Evolutionary conservation across 35 echinoderm and acorn worm species (phyloP).

Genomic region (Heliocidaris erythrogramma): DNA sequence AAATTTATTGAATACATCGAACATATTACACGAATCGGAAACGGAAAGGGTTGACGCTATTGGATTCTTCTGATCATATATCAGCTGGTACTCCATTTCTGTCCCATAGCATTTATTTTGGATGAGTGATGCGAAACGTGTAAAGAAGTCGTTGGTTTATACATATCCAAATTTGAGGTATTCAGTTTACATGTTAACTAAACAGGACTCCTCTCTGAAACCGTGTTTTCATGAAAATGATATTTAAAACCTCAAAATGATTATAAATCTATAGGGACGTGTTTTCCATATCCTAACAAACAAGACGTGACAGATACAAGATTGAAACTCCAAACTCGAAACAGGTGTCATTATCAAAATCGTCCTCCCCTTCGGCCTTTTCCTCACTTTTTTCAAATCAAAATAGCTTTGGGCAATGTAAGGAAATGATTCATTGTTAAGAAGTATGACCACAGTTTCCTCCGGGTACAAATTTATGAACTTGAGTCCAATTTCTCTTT

Average conservation of each 20-base stretch:
- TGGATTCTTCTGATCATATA: too few relatives aligned
- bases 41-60: too few relatives aligned
- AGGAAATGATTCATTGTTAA: neutral
- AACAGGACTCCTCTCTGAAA: too few relatives aligned
- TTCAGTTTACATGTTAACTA: too few relatives aligned
- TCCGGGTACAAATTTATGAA: neutral
- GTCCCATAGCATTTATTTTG: too few relatives aligned
- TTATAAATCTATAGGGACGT: neutral
- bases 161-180: too few relatives aligned
- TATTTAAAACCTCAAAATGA: too few relatives aligned
- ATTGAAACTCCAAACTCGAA: neutral
- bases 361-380: neutral
- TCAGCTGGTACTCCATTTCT: too few relatives aligned
- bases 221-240: too few relatives aligned
- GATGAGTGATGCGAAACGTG: too few relatives aligned
- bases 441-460: neutral
- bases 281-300: neutral
- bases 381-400: neutral
- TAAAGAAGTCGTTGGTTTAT: too few relatives aligned
- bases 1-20: neutral
- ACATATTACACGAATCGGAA: neutral
- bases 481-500: neutral
- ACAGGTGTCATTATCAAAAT: neutral
- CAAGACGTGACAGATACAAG: neutral
- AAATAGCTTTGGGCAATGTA: neutral